Conservation (phyloP, 2,888 invertebrate species). For the Electrophaes corylata region DNA sequence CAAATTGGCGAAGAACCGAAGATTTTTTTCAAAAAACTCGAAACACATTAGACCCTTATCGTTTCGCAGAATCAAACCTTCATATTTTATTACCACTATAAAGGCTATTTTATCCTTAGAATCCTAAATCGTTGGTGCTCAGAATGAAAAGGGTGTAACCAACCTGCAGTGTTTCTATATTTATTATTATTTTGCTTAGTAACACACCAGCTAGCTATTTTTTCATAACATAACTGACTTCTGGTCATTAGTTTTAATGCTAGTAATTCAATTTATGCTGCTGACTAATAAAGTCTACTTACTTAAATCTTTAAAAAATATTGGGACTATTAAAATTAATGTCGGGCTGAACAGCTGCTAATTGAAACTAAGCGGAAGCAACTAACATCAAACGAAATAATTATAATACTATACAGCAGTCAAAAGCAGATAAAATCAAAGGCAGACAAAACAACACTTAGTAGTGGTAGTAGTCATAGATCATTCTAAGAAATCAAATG, state of each 20-base stretch:
- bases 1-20: constrained; percentile 14
- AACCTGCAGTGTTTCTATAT: constrained; percentile 30
- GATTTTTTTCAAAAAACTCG: constrained; percentile 28
- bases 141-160: constrained; percentile 2
- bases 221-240: background rate
- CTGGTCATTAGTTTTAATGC: background rate
- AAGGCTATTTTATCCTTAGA: constrained; percentile 33
- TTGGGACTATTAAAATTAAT: constrained; percentile 27
- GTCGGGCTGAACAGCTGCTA: constrained; percentile 12
- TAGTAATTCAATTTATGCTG: background rate
- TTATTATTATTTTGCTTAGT: background rate
- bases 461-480: too few relatives aligned
- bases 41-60: constrained; percentile 53
- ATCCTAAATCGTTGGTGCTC: constrained; percentile 25
- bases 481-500: too few relatives aligned
- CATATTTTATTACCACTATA: constrained; percentile 52
- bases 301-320: constrained; percentile 1
- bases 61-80: constrained; percentile 48
- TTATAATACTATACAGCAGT: too few relatives aligned
- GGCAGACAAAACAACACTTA: too few relatives aligned
- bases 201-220: background rate
- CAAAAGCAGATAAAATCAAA: too few relatives aligned
- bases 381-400: constrained; percentile 13
- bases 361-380: constrained; percentile 17
- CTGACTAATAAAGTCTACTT: background rate